These are phyloP conservation scores for Zaprionus kolodkinae DNA, from an alignment of 1,140 invertebrate species.

Conservation along the genomic window DNA sequence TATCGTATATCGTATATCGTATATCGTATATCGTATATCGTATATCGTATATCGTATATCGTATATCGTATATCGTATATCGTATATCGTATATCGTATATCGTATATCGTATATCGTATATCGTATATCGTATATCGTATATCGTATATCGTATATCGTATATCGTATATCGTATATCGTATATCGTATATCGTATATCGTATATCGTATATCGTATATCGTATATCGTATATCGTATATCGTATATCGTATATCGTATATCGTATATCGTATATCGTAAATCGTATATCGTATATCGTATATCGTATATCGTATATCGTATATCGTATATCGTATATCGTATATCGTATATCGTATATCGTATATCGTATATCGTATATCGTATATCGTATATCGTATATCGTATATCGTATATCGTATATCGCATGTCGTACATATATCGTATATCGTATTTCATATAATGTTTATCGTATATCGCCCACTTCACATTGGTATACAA, in stretches of 20 bases:
- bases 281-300: neutral
- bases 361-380: neutral
- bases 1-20: neutral
- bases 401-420: neutral
- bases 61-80: neutral
- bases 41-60: neutral
- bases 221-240: neutral
- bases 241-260: neutral
- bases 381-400: too few species aligned
- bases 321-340: neutral
- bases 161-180: too few species aligned
- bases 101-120: neutral
- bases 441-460: neutral
- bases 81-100: neutral
- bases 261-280: neutral
- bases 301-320: too few species aligned
- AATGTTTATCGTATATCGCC: neutral
- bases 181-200: neutral
- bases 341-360: neutral
- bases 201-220: neutral
- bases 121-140: neutral
- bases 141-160: neutral
- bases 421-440: constrained; percentile 3
- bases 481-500: neutral
- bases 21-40: too few species aligned